These are phyloP conservation scores for Phaonia tiefii DNA, from an alignment of 2,888 invertebrate genomes.

Conservation along the genomic window DNA sequence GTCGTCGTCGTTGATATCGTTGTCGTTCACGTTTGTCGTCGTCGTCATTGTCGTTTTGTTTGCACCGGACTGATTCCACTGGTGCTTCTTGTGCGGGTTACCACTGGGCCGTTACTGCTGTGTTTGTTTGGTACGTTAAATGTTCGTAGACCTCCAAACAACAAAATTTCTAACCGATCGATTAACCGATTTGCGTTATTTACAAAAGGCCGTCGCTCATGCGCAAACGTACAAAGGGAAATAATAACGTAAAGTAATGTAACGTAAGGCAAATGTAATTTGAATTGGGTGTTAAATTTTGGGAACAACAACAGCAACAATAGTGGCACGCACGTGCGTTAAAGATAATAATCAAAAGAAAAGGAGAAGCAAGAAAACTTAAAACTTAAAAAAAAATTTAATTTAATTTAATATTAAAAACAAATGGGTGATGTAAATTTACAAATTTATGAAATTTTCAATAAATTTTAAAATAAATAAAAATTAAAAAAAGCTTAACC, in stretches of 20 bases:
- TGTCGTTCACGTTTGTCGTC: neutral
- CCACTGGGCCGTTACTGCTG: neutral
- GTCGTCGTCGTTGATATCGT: neutral
- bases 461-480: no score
- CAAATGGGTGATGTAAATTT: neutral
- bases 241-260: neutral
- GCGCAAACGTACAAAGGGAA: neutral
- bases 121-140: slow-evolving; percentile 20
- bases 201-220: slow-evolving; percentile 59
- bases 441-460: neutral
- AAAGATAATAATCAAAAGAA: slow-evolving; percentile 40
- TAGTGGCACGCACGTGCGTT: slow-evolving; percentile 56
- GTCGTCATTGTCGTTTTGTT: neutral
- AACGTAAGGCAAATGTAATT: slow-evolving; percentile 4
- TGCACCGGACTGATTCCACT: slow-evolving; percentile 1
- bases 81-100: slow-evolving; percentile 1
- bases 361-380: slow-evolving; percentile 1
- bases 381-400: slow-evolving; percentile 2
- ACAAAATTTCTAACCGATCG: slow-evolving; percentile 1
- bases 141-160: neutral
- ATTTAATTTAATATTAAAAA: neutral
- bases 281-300: slow-evolving; percentile 49
- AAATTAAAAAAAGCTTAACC: neutral
- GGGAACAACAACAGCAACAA: slow-evolving; percentile 26
- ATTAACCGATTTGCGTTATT: neutral